Conservation (phyloP, 1,140 invertebrate genomes). For the Drosophila nasuta region DNA sequence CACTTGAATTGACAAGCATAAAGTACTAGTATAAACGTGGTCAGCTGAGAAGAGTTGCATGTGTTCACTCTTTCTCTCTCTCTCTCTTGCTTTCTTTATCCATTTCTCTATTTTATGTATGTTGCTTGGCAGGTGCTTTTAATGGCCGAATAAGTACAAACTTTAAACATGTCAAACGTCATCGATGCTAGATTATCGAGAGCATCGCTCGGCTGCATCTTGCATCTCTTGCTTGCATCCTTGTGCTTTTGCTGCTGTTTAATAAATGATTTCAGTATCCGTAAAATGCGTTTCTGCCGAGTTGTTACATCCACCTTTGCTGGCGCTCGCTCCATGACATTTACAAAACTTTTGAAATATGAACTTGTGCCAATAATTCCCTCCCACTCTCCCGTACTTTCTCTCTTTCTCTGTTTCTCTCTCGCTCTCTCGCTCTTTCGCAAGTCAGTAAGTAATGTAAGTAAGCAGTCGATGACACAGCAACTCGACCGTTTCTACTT, state of each 20-base stretch:
- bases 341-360: conserved; percentile 69
- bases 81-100: no score
- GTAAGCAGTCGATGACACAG: conserved; percentile 52
- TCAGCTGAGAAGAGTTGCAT: not conserved
- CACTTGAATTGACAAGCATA: conserved; percentile 58
- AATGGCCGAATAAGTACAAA: conserved; percentile 35
- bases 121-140: not conserved
- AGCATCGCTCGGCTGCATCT: no score
- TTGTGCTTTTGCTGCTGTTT: not conserved
- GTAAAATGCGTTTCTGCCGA: conserved; percentile 27
- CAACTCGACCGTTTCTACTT: conserved; percentile 4
- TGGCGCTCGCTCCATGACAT: conserved; percentile 38
- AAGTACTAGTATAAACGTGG: not conserved
- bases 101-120: no score
- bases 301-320: not conserved
- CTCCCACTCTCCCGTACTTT: not conserved
- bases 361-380: conserved; percentile 59
- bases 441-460: conserved; percentile 1
- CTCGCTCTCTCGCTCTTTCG: not conserved
- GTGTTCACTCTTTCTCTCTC: no score
- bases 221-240: no score
- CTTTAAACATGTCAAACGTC: conserved; percentile 46
- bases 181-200: not conserved
- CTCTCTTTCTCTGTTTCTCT: not conserved
- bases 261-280: conserved; percentile 43